phyloP scores from a whole-genome alignment of 2,113 vertebrate species.

The Larimichthys crocea region DNA sequence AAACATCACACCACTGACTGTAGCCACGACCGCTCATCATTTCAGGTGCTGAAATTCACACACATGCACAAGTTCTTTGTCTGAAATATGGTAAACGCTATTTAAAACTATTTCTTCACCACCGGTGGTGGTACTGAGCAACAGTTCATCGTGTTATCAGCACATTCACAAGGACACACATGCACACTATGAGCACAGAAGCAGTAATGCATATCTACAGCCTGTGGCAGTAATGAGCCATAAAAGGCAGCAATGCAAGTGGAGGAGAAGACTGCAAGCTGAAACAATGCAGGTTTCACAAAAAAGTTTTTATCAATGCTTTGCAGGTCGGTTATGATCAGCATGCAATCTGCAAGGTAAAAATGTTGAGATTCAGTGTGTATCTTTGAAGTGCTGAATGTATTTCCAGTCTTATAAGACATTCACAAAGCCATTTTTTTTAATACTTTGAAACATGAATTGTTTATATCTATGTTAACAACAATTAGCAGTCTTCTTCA shows the following conservation, averaged over 20 bases:
- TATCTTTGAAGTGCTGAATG: not conserved
- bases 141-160: slow-evolving; percentile 6
- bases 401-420: not conserved
- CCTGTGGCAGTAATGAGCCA: slow-evolving; percentile 24
- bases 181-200: not conserved
- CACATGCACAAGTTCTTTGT: slow-evolving; percentile 49
- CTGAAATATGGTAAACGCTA: not conserved
- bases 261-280: not conserved
- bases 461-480: not conserved
- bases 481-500: not conserved
- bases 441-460: too few relatives aligned
- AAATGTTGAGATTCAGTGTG: not conserved
- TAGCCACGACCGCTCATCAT: slow-evolving; percentile 90
- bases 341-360: not conserved
- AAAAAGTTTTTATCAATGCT: too few relatives aligned
- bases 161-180: not conserved
- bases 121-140: not conserved
- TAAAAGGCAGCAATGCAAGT: slow-evolving; percentile 12
- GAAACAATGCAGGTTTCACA: not conserved
- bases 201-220: not conserved
- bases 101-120: slow-evolving; percentile 9
- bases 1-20: slow-evolving; percentile 91
- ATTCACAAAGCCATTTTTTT: not conserved
- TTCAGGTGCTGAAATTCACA: slow-evolving; percentile 91
- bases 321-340: not conserved